Base-by-base conservation (phyloP, 2,113 vertebrate genomes). In the Phalacrocorax carbo region DNA sequence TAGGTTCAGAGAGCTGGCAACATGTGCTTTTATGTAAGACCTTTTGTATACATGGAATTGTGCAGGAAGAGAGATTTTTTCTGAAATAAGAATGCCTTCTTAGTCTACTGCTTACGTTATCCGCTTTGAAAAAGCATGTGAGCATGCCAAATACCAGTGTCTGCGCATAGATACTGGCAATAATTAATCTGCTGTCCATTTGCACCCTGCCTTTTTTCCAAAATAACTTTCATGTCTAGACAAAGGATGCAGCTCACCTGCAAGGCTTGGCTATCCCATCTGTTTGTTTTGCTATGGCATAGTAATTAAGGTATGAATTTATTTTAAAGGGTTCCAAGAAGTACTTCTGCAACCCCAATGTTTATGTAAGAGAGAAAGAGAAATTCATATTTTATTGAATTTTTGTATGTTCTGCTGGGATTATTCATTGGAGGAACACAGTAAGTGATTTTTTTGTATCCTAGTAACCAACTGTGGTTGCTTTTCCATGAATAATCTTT, bases 361-460 rank as follows among this genome's bases (percentile, higher is more conserved):
- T 95, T 95, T 97, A 94, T 95, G 82, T 79, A 90, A 96, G 79
- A 55, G 42, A 91, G 86, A 85, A 26, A 8, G 66, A 87, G 84
- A 97, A 93, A 90, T 95, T 97, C 51, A 80, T 96, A 88, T 96
- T 97, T 93, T 97, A 95, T 93, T 97, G 94, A 75, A 97, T 96
- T 96, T 95, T 89, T 95, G 88, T 91, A 93, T 95, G 95, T 97
- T 97, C 92, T 93, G 95, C 86, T 76, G 95, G 86, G 88, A 90
- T 94, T 94, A 93, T 96, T 97, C 90, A 80, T 48, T 94, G 94
- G 78, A 83, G 94, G 86, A 96, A 94, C 40, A 10, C 68, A 32
- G 93, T 62, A 76, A 95, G 84, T 82, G 87, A 96, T 94, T 92
- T 97, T 94, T 94, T 96, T 90, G 96, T 97, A 82, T 96, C 96